Percentiles rank a stretch among this genome's conserved stretches.
phyloP scores from a whole-genome alignment of 1,140 invertebrate species.

The Littorina saxatilis region DNA sequence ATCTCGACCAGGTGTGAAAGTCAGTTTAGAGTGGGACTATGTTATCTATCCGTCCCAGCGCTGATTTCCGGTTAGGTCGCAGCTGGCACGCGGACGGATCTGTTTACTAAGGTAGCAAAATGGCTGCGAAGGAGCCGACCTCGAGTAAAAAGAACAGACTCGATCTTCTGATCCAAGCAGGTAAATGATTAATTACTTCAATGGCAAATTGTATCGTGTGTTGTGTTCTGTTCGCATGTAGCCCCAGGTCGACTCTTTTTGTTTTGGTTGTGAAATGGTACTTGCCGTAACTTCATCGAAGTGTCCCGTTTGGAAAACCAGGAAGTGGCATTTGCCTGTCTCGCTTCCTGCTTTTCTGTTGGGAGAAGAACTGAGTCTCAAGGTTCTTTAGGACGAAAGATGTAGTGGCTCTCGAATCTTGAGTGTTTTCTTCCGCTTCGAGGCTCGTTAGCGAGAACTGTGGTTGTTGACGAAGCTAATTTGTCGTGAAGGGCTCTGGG shows the following conservation, averaged over 20 bases:
- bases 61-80: background rate
- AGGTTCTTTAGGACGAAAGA: too few relatives aligned
- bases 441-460: too few relatives aligned
- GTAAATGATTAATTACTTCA: slow-evolving; percentile 2
- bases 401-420: too few relatives aligned
- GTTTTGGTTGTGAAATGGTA: background rate
- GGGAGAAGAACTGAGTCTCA: too few relatives aligned
- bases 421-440: too few relatives aligned
- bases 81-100: slow-evolving; percentile 16
- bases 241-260: background rate
- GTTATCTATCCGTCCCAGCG: background rate
- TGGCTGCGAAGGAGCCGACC: slow-evolving; percentile 3
- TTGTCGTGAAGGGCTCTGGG: too few relatives aligned
- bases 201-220: background rate
- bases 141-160: slow-evolving; percentile 3
- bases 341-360: slow-evolving; percentile 5
- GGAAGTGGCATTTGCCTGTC: background rate
- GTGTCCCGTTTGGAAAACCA: slow-evolving; percentile 16
- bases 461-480: too few relatives aligned
- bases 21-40: background rate
- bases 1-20: background rate
- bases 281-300: background rate
- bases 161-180: background rate
- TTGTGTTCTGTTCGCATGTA: background rate
- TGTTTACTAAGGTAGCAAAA: slow-evolving; percentile 14